Evolutionary conservation across 2,113 vertebrate species (phyloP).

Genomic region (Cyphomyrus plagiostoma): DNA sequence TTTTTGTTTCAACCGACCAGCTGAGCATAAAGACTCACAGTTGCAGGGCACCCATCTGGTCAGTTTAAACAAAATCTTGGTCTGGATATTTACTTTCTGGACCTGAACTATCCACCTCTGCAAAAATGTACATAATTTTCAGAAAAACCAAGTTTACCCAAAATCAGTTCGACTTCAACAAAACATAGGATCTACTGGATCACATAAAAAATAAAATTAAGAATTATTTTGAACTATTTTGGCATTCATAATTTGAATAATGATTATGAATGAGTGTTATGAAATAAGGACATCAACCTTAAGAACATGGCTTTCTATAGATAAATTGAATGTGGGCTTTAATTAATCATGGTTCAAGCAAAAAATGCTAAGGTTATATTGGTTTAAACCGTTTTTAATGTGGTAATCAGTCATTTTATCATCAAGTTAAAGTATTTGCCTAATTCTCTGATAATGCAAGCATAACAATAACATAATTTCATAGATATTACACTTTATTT

Average conservation of each 20-base stretch:
- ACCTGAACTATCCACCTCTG: background rate
- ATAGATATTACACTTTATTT: background rate
- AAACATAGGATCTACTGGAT: background rate
- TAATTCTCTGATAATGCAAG: background rate
- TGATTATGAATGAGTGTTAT: background rate
- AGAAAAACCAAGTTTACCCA: background rate
- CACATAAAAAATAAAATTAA: background rate
- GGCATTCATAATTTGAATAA: background rate
- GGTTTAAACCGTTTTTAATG: background rate
- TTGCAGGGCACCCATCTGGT: no score
- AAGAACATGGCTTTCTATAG: background rate
- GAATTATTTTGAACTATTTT: background rate
- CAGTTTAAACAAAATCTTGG: no score
- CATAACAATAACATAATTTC: background rate
- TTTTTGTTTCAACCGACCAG: no score
- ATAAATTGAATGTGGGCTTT: background rate
- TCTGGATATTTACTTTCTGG: no score
- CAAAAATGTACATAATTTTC: background rate
- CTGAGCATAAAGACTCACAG: no score
- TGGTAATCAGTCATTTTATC: slow-evolving; percentile 1
- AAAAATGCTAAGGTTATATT: slow-evolving; percentile 1
- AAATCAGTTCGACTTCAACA: background rate
- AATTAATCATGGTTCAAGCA: slow-evolving; percentile 1
- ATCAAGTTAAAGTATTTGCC: background rate
- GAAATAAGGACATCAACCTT: background rate